These are phyloP conservation scores for Drosophila cyrtoloma DNA, from an alignment of 2,888 invertebrate genomes.

Conservation along the genomic window DNA sequence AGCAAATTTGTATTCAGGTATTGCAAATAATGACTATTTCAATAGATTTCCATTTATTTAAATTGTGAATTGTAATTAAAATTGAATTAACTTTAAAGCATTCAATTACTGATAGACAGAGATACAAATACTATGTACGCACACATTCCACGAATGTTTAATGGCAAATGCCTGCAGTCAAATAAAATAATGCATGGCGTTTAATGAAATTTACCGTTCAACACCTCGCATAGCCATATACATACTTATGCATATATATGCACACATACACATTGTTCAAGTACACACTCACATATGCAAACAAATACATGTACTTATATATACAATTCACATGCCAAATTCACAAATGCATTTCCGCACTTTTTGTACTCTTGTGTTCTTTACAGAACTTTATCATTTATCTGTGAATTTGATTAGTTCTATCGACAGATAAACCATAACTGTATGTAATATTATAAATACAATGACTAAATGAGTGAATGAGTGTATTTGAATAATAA, in stretches of 20 bases:
- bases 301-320: neutral
- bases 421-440: too few species aligned
- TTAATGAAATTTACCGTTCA: constrained; percentile 65
- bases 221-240: constrained; percentile 45
- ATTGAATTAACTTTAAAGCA: constrained; percentile 25
- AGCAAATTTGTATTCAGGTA: neutral
- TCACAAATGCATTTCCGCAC: constrained; percentile 25
- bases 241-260: neutral
- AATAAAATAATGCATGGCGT: constrained; percentile 60
- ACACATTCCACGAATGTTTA: constrained; percentile 16
- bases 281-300: constrained; percentile 6
- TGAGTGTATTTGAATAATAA: neutral
- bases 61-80: constrained; percentile 36
- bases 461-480: neutral
- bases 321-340: constrained; percentile 15
- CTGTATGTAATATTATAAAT: neutral
- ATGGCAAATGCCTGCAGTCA: constrained; percentile 42
- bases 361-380: constrained; percentile 18
- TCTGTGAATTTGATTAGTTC: neutral
- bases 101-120: constrained; percentile 3
- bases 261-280: constrained; percentile 3
- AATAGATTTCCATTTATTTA: constrained; percentile 20
- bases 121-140: constrained; percentile 6
- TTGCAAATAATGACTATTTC: constrained; percentile 8
- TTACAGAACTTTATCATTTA: neutral